phyloP scores from a whole-genome alignment of 2,797 vertebrate genomes.

The Tangara arthus region DNA sequence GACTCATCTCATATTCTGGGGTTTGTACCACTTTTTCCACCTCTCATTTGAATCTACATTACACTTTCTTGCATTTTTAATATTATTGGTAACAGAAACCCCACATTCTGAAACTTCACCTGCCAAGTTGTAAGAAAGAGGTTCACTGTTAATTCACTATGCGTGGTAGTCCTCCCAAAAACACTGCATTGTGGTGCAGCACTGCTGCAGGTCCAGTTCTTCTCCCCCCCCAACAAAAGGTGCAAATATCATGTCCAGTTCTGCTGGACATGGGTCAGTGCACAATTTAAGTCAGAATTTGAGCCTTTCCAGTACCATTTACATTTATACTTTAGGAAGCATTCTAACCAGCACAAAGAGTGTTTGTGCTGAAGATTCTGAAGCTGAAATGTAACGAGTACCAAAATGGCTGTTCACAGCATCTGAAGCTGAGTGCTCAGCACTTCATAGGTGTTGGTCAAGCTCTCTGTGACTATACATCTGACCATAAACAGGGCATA shows the following conservation, averaged over 20 bases:
- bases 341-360: background rate
- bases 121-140: background rate
- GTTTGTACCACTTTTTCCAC: background rate
- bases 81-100: background rate
- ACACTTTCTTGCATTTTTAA: background rate
- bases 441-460: background rate
- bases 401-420: background rate
- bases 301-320: background rate
- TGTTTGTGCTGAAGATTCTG: background rate
- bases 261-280: background rate
- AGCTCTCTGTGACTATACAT: background rate
- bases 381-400: background rate
- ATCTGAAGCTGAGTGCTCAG: background rate
- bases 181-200: background rate
- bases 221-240: background rate
- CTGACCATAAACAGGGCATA: background rate
- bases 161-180: background rate
- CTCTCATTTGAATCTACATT: background rate
- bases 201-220: background rate
- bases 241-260: background rate
- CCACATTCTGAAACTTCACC: background rate
- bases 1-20: background rate
- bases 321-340: background rate
- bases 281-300: background rate
- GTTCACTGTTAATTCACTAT: accelerated